phyloP scores from a whole-genome alignment of 1,140 invertebrate genomes.

The Anastrepha obliqua region DNA sequence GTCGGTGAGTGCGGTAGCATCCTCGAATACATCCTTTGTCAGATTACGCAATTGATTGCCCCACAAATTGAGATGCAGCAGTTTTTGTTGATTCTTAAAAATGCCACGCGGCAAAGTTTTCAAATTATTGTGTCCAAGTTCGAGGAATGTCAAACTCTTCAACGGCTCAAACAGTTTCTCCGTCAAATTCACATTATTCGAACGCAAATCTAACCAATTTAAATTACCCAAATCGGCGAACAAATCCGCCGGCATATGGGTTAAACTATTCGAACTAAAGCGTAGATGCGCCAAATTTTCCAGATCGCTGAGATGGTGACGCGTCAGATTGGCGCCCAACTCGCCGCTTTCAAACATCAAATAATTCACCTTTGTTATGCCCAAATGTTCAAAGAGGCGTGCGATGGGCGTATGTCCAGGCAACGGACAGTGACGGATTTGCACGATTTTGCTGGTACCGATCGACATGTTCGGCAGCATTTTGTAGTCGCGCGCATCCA shows the following conservation, averaged over 20 bases:
- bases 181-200: conserved; percentile 78
- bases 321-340: conserved; percentile 66
- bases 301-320: conserved; percentile 65
- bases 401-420: conserved; percentile 66
- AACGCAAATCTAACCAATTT: conserved; percentile 77
- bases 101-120: conserved; percentile 77
- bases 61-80: conserved; percentile 79
- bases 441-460: conserved; percentile 63
- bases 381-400: conserved; percentile 64
- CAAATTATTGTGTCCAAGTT: conserved; percentile 79
- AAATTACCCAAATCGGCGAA: conserved; percentile 78
- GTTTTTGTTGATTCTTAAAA: conserved; percentile 77
- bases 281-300: conserved; percentile 64
- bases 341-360: conserved; percentile 69
- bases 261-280: conserved; percentile 66
- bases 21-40: conserved; percentile 77
- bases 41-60: conserved; percentile 79
- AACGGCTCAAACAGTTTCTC: conserved; percentile 76
- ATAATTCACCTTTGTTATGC: conserved; percentile 62
- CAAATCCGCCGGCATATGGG: conserved; percentile 77
- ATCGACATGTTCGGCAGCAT: conserved; percentile 65
- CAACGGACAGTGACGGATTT: conserved; percentile 68
- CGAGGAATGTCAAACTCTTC: conserved; percentile 77
- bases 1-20: conserved; percentile 77
- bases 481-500: conserved; percentile 63